Conservation (phyloP, 2,797 vertebrate genomes). For the Sebastiscus tertius region DNA sequence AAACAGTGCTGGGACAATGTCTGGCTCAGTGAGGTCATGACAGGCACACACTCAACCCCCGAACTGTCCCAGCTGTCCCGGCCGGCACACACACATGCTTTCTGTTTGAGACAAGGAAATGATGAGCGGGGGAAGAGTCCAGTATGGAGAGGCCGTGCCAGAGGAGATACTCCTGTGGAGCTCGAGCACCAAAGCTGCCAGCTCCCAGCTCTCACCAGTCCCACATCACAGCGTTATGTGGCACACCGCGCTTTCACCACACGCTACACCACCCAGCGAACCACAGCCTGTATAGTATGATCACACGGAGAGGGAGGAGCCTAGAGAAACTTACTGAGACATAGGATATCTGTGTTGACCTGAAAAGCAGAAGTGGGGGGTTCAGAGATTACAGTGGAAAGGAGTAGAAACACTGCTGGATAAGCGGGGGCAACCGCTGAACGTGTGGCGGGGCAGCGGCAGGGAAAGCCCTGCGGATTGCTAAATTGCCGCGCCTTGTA, state of each 20-base stretch:
- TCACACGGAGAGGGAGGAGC: slow-evolving; percentile 47
- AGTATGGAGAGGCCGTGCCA: slow-evolving; percentile 2
- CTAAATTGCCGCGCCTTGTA: slow-evolving; percentile 67
- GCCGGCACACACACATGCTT: slow-evolving; percentile 39
- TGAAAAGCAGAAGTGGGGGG: slow-evolving; percentile 28
- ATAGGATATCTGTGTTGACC: slow-evolving; percentile 49
- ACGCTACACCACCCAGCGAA: slow-evolving; percentile 68
- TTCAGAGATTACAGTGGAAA: slow-evolving; percentile 48
- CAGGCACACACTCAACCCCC: slow-evolving; percentile 12
- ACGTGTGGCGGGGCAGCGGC: slow-evolving; percentile 52
- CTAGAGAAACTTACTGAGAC: slow-evolving; percentile 26
- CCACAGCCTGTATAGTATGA: slow-evolving; percentile 44
- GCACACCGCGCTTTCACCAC: slow-evolving; percentile 65
- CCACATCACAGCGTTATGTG: slow-evolving; percentile 76
- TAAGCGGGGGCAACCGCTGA: slow-evolving; percentile 46
- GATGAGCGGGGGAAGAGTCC: slow-evolving; percentile 23
- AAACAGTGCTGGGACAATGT: slow-evolving; percentile 43
- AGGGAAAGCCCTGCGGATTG: slow-evolving; percentile 57
- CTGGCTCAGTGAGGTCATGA: slow-evolving; percentile 52
- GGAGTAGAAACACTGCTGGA: slow-evolving; percentile 36
- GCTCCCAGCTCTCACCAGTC: slow-evolving; percentile 50
- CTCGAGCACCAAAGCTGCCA: slow-evolving; percentile 49
- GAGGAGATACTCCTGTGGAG: slow-evolving; percentile 41
- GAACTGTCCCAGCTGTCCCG: slow-evolving; percentile 52
- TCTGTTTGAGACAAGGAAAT: slow-evolving; percentile 53